phyloP scores from a whole-genome alignment of 2,888 invertebrate species.

The Calameuta filiformis region DNA sequence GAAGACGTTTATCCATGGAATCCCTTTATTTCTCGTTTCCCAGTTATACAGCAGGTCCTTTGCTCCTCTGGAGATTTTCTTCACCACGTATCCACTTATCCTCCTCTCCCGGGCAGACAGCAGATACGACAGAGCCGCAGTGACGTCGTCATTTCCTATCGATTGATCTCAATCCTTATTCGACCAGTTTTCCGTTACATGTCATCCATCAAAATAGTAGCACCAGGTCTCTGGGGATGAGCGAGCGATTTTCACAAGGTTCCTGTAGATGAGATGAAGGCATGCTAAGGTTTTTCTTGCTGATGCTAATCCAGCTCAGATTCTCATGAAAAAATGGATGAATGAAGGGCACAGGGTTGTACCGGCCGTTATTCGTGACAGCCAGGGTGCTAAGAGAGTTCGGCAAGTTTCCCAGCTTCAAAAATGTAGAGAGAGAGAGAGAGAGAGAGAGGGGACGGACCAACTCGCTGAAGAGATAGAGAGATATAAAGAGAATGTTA shows the following conservation, averaged over 20 bases:
- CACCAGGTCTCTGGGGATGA: background rate
- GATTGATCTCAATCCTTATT: background rate
- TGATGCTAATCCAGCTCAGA: background rate
- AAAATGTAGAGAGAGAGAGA: background rate
- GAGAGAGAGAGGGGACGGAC: background rate
- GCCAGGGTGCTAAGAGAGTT: background rate
- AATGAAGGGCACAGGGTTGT: background rate
- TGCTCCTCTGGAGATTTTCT: background rate
- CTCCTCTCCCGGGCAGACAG: background rate
- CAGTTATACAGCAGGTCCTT: background rate
- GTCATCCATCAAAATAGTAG: background rate
- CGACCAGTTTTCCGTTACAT: background rate
- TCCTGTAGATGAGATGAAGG: background rate
- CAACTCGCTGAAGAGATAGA: background rate
- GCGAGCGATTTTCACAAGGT: background rate
- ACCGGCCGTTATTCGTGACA: background rate
- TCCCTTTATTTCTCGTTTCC: background rate
- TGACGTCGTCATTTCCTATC: background rate
- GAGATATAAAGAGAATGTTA: conserved; percentile 2
- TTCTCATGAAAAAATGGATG: background rate
- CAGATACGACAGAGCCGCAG: background rate
- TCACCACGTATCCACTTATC: background rate
- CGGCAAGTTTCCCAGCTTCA: background rate
- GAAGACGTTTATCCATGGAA: no score
- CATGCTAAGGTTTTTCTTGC: background rate